A percentile compares a stretch with the other conserved stretches of the same genome.
These are phyloP conservation scores for Ictidomys tridecemlineatus DNA, from an alignment of 2,113 vertebrate genomes.

Conservation along the genomic window DNA sequence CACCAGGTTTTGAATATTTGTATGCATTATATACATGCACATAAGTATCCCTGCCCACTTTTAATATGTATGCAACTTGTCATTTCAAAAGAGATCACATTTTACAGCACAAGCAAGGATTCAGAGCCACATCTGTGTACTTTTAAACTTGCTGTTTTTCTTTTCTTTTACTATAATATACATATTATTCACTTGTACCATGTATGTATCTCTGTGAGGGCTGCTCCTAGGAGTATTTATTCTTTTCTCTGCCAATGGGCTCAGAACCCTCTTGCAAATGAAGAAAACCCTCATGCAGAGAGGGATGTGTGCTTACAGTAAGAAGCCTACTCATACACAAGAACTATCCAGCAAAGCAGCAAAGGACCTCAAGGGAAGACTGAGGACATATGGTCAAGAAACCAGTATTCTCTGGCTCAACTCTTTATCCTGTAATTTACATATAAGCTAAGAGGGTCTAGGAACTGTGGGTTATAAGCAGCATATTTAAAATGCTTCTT, in stretches of 20 bases:
- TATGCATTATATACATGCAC: background rate
- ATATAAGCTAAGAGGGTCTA: background rate
- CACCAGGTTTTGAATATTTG: background rate
- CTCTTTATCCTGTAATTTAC: accelerated
- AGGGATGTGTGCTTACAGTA: background rate
- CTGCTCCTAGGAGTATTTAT: background rate
- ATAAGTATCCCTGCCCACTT: no score
- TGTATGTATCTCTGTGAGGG: background rate
- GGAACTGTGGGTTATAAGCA: background rate
- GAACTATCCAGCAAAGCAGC: background rate
- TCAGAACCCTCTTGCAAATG: background rate
- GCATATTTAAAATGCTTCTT: background rate
- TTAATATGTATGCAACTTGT: background rate
- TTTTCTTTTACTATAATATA: background rate
- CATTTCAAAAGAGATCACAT: background rate
- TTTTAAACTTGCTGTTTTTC: background rate
- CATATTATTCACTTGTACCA: background rate
- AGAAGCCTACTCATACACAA: background rate
- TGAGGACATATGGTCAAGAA: no score
- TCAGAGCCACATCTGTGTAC: background rate
- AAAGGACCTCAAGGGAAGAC: background rate
- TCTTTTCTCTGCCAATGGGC: background rate
- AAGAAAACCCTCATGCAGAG: background rate
- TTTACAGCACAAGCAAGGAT: background rate
- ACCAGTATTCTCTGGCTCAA: background rate